A percentile compares a stretch with the other conserved stretches of the same genome.
phyloP scores from a whole-genome alignment of 2,888 invertebrate genomes.

The Lithophane ornitopus region DNA sequence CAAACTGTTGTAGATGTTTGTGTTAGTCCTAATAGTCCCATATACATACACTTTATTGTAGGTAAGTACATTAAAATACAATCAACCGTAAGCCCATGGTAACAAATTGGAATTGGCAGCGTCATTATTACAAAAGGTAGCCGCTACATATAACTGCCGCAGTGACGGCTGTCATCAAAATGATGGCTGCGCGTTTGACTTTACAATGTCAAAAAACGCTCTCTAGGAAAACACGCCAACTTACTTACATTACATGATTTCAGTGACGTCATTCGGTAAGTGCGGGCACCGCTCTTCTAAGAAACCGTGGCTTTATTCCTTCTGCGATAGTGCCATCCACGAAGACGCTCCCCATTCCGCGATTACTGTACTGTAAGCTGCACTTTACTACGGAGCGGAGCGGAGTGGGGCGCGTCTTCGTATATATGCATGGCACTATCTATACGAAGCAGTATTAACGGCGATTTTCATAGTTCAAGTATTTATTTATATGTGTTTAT shows the following conservation, averaged over 20 bases:
- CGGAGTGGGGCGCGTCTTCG: too few species aligned
- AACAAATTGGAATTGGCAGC: background rate
- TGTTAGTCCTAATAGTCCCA: too few species aligned
- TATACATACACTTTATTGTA: too few species aligned
- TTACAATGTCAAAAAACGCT: background rate
- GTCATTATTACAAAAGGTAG: background rate
- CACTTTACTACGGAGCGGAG: too few species aligned
- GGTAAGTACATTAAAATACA: too few species aligned
- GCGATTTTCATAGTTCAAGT: background rate
- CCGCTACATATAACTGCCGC: too few species aligned
- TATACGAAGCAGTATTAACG: background rate
- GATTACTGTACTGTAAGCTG: too few species aligned
- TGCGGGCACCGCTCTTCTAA: background rate
- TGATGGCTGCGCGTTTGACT: background rate
- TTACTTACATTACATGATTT: background rate
- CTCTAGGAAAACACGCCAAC: background rate
- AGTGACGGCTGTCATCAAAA: too few species aligned
- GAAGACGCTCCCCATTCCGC: too few species aligned
- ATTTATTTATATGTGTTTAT: background rate
- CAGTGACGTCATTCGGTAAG: background rate
- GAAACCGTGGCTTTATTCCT: background rate
- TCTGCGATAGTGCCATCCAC: too few species aligned
- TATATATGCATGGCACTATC: too few species aligned
- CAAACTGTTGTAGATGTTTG: background rate
- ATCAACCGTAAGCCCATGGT: background rate